Conservation (phyloP, 2,888 invertebrate species). For the Molorchus minor region DNA sequence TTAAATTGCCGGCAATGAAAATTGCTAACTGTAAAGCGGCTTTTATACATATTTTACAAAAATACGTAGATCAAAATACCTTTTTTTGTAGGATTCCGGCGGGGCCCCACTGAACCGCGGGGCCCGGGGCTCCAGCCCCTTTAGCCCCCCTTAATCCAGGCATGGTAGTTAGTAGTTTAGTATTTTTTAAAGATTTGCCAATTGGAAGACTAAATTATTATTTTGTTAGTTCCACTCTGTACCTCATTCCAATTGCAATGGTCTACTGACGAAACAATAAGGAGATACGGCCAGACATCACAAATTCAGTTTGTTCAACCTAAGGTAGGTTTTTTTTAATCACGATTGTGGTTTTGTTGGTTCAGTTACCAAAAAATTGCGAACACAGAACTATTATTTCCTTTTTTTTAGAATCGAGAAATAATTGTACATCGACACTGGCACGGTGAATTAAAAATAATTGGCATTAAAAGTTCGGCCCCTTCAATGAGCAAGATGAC, state of each 20-base stretch:
- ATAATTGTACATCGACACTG: not conserved
- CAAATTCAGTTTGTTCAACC: not conserved
- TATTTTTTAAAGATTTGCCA: too few species aligned
- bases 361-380: not conserved
- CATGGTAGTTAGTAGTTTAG: too few species aligned
- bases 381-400: not conserved
- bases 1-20: too few species aligned
- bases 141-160: too few species aligned
- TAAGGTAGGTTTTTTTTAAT: not conserved
- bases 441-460: not conserved
- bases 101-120: too few species aligned
- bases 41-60: too few species aligned
- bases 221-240: not conserved
- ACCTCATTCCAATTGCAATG: not conserved
- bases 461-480: not conserved
- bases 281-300: not conserved
- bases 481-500: not conserved
- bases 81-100: too few species aligned
- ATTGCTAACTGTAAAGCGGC: too few species aligned
- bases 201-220: not conserved
- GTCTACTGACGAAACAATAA: not conserved
- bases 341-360: not conserved
- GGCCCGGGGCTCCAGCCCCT: too few species aligned
- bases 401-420: not conserved
- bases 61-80: too few species aligned